Percentiles rank a stretch among this genome's conserved stretches.
Evolutionary conservation across 2,797 vertebrate species (phyloP).

Genomic region (Gorsachius magnificus): DNA sequence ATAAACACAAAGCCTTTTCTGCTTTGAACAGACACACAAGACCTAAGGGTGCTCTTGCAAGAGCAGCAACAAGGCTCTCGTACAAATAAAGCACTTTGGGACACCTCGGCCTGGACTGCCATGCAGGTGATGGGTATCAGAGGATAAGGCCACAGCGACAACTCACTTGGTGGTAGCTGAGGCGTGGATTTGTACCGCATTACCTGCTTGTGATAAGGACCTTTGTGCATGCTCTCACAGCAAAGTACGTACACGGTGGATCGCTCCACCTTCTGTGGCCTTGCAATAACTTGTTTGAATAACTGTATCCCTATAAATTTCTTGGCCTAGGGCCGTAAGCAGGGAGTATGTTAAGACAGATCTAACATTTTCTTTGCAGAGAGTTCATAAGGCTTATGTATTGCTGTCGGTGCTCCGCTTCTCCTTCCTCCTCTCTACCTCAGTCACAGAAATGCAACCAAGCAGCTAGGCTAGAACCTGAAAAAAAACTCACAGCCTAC

Average conservation of each 20-base stretch:
- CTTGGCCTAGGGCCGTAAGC: neutral
- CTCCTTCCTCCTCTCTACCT: neutral
- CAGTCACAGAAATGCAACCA: neutral
- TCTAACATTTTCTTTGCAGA: neutral
- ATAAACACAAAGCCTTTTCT: neutral
- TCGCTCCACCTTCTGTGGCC: neutral
- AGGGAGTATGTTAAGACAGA: neutral
- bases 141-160: neutral
- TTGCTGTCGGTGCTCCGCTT: neutral
- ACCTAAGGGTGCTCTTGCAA: neutral
- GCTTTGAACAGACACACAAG: neutral
- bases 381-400: neutral
- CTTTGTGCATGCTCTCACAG: neutral
- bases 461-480: neutral
- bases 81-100: neutral
- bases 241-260: neutral
- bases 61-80: neutral
- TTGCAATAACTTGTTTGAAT: neutral
- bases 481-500: neutral
- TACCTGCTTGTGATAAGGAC: neutral
- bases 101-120: neutral
- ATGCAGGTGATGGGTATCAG: rapidly evolving
- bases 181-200: neutral
- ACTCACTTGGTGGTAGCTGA: neutral
- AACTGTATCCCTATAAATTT: neutral